Evolutionary conservation across 2,888 invertebrate species (phyloP), one percentile per base, ranked within the genome.

Genomic region (Drosophila eohydei): DNA sequence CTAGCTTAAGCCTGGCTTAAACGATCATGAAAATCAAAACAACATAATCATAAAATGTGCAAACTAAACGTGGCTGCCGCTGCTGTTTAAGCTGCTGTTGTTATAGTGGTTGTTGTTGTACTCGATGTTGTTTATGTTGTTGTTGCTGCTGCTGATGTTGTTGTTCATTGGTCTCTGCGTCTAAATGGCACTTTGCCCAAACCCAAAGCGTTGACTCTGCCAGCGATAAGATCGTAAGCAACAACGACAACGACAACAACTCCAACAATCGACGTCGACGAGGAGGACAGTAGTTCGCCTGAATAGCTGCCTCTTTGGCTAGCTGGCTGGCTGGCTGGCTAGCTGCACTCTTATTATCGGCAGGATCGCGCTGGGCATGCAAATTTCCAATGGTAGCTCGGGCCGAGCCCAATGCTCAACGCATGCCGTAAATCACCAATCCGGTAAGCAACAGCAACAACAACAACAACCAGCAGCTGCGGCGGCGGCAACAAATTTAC

Each of bases 361-460:
- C 89, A 80, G 89, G 81, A 90, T 89, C 89, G 91, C 79, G 74
- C 79, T 81, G 85, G 83, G 79, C 88, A 89, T 89, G 89, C 89
- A 89, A 89, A 89, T 89, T 91, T 91, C 71, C 88, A 78, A 80
- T 81, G 85, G 76, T 86, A 74, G 80, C 81, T 44, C 59, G 44
- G 67, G 69, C 70, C 67, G 70, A 65, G 78, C 71, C 74, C 78
- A 70, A 60, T 74, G 74, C 85, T 71, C 72, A 86, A 88, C 89
- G 85, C 90, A 88, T 87, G 85, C 90, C 90, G 90, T 89, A 91
- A 89, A 91, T 89, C 89, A 87, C 91, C 83, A 88, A 80, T 81
- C 75, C 62, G 69, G 43, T 75, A 4, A 50, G 34, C 50, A 50
- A 32, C 50, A 57, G 28, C 66, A 68, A 71, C 77, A 65, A 72